Percentiles rank a stretch among this genome's conserved stretches.
Evolutionary conservation across 2,888 invertebrate species (phyloP).

Genomic region (Alsophila aescularia): DNA sequence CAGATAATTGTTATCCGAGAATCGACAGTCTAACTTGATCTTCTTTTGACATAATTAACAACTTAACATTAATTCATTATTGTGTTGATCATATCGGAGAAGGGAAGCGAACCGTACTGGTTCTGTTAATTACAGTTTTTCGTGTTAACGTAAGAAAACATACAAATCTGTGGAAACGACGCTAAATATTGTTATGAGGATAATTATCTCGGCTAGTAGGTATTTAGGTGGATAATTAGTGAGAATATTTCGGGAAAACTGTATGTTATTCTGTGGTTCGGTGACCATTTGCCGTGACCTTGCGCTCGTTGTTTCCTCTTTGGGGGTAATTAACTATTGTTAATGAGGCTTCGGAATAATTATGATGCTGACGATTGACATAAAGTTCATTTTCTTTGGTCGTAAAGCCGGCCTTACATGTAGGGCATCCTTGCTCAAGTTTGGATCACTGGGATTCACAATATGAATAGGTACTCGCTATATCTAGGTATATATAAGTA

Average conservation of each 20-base stretch:
- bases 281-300: slow-evolving; percentile 44
- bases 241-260: slow-evolving; percentile 20
- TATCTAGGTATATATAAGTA: no score
- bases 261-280: slow-evolving; percentile 11
- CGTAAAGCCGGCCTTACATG: background rate
- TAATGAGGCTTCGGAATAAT: slow-evolving; percentile 29
- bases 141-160: slow-evolving; percentile 40
- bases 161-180: slow-evolving; percentile 36
- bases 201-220: slow-evolving; percentile 34
- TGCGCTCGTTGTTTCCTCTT: slow-evolving; percentile 46
- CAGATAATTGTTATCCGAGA: background rate
- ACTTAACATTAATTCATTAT: background rate
- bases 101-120: slow-evolving; percentile 17
- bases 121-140: slow-evolving; percentile 24
- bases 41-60: slow-evolving; percentile 13
- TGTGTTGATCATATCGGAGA: slow-evolving; percentile 5
- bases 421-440: no score
- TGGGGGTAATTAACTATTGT: slow-evolving; percentile 43
- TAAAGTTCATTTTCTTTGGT: slow-evolving; percentile 30
- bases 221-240: slow-evolving; percentile 34
- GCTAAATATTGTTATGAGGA: slow-evolving; percentile 31
- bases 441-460: no score
- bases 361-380: slow-evolving; percentile 16
- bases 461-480: no score
- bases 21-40: slow-evolving; percentile 4